A percentile compares a stretch with the other conserved stretches of the same genome.
Evolutionary conservation across 2,888 invertebrate genomes (phyloP).

Genomic region (Crocallis elinguaria): DNA sequence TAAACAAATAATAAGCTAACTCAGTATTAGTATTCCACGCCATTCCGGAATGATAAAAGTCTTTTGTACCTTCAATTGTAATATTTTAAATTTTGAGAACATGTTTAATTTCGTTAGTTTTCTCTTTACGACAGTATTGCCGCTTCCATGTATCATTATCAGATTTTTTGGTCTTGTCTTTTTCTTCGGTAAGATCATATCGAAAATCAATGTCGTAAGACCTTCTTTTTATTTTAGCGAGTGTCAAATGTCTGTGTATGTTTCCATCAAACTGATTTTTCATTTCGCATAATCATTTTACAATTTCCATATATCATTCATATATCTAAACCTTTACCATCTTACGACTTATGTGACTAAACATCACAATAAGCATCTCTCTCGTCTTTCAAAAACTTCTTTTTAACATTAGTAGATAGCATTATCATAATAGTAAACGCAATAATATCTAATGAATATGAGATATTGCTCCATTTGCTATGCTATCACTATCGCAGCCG

Average conservation of each 20-base stretch:
- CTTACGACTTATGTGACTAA: no score
- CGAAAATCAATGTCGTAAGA: no score
- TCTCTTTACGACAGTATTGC: not conserved
- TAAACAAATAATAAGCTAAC: not conserved
- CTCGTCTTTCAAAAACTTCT: not conserved
- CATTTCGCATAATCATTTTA: no score
- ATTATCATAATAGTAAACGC: not conserved
- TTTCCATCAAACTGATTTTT: not conserved
- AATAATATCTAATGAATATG: not conserved
- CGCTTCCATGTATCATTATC: not conserved
- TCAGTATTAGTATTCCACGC: constrained; percentile 13
- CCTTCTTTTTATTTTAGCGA: no score
- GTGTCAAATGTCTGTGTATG: not conserved
- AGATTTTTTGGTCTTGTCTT: no score
- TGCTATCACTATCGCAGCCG: constrained; percentile 44
- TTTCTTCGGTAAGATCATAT: no score
- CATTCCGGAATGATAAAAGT: constrained; percentile 26
- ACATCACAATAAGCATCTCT: no score
- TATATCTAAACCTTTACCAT: no score
- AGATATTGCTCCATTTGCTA: constrained; percentile 9
- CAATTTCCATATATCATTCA: no score
- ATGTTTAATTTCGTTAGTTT: not conserved
- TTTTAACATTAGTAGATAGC: not conserved
- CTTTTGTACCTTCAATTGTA: constrained; percentile 24
- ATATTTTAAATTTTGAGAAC: not conserved